Evolutionary conservation across 2,113 vertebrate species (phyloP).

Genomic region (Meleagris gallopavo): DNA sequence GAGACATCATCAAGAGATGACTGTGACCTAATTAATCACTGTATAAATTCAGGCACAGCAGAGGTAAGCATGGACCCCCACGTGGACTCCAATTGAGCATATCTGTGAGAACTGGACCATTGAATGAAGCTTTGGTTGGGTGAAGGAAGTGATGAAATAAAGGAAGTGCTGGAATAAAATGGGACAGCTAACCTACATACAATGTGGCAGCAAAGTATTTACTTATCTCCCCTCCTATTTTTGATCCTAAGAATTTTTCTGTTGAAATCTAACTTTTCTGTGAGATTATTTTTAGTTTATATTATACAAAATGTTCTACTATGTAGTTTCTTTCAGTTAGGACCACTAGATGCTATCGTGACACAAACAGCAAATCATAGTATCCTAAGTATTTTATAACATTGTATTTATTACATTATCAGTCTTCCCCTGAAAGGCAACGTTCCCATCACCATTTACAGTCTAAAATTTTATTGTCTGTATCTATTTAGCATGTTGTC

Average conservation of each 20-base stretch:
- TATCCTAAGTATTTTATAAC: not conserved
- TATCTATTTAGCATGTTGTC: not conserved
- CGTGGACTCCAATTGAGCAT: too few species aligned
- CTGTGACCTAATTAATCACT: too few species aligned
- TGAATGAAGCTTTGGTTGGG: too few species aligned
- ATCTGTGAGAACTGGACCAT: too few species aligned
- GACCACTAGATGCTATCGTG: not conserved
- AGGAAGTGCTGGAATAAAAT: not conserved
- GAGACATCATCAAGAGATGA: too few species aligned
- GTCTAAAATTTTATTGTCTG: not conserved
- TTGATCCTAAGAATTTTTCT: not conserved
- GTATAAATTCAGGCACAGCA: too few species aligned
- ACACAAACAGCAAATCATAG: not conserved
- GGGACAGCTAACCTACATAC: not conserved
- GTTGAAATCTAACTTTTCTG: not conserved
- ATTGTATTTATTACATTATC: not conserved
- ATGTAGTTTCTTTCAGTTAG: not conserved
- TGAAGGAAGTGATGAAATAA: too few species aligned
- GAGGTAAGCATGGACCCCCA: too few species aligned
- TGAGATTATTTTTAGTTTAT: not conserved
- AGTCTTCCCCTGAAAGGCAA: not conserved
- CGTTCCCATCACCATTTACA: not conserved
- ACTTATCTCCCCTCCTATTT: not conserved
- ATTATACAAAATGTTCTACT: not conserved
- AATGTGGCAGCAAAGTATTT: not conserved